Conservation (phyloP, 2,888 invertebrate genomes). For the Chouioia cunea region DNA sequence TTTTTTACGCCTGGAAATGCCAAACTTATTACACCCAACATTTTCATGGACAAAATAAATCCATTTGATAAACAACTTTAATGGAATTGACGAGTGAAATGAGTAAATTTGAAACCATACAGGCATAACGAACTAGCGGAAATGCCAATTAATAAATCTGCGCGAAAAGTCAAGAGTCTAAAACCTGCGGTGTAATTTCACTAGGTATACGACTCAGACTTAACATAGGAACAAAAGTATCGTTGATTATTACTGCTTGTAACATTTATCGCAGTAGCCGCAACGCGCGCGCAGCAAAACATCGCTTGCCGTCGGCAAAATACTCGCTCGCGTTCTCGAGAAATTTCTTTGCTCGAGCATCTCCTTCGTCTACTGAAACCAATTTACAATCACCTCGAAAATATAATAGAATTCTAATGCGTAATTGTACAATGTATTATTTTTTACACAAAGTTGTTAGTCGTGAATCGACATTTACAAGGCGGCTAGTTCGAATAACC, state of each 20-base stretch:
- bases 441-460: no score
- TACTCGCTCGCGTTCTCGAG: constrained; percentile 4
- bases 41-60: constrained; percentile 4
- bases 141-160: background rate
- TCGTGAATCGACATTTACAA: no score
- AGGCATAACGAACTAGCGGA: no score
- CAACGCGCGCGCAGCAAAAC: constrained; percentile 8
- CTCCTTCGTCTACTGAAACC: constrained; percentile 13
- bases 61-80: no score
- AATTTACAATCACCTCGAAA: constrained; percentile 10
- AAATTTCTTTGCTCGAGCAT: constrained; percentile 8
- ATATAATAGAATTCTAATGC: no score
- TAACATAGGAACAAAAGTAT: constrained; percentile 9
- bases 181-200: background rate
- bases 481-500: background rate
- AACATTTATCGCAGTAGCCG: constrained; percentile 19
- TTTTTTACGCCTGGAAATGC: constrained; percentile 21
- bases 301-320: constrained; percentile 41
- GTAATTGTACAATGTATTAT: no score
- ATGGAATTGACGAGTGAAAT: no score
- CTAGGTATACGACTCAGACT: background rate
- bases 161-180: background rate
- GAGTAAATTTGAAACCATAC: no score
- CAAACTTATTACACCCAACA: background rate
- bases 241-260: constrained; percentile 11